Percentiles rank a stretch among this genome's conserved stretches.
These are phyloP conservation scores for Centropus bengalensis DNA, from an alignment of 2,113 vertebrate species.

Conservation along the genomic window DNA sequence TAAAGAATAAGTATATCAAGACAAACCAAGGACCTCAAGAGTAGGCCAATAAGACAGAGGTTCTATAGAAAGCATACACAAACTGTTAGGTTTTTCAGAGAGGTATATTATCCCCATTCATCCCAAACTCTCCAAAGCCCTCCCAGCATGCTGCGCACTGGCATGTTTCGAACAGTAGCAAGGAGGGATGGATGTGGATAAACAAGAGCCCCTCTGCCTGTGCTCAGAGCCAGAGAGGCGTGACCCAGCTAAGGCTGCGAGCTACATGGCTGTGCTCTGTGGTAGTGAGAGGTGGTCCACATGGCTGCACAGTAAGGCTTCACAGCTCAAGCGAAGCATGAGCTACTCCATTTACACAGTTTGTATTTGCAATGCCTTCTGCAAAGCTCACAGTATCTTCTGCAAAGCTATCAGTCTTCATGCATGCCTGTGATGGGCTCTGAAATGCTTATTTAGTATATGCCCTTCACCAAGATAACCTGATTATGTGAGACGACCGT, in stretches of 20 bases:
- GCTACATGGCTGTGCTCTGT: rapidly evolving
- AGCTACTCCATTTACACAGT: background rate
- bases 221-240: rapidly evolving
- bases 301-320: background rate
- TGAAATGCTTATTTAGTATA: too few relatives aligned
- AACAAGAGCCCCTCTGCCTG: background rate
- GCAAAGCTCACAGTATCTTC: background rate
- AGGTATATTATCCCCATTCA: background rate
- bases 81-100: background rate
- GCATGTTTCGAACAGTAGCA: background rate
- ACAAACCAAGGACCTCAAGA: background rate
- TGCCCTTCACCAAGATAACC: rapidly evolving
- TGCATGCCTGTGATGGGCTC: background rate
- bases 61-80: background rate
- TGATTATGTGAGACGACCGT: rapidly evolving
- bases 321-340: background rate
- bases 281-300: rapidly evolving
- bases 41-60: background rate
- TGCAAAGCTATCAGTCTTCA: background rate
- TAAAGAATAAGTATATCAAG: background rate
- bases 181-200: too few relatives aligned
- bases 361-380: background rate
- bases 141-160: background rate
- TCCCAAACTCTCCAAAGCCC: background rate
- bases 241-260: rapidly evolving